A percentile compares a stretch with the other conserved stretches of the same genome.
Conservation (phyloP, 23 tunicate genomes). For the Phallusia fumigata region DNA sequence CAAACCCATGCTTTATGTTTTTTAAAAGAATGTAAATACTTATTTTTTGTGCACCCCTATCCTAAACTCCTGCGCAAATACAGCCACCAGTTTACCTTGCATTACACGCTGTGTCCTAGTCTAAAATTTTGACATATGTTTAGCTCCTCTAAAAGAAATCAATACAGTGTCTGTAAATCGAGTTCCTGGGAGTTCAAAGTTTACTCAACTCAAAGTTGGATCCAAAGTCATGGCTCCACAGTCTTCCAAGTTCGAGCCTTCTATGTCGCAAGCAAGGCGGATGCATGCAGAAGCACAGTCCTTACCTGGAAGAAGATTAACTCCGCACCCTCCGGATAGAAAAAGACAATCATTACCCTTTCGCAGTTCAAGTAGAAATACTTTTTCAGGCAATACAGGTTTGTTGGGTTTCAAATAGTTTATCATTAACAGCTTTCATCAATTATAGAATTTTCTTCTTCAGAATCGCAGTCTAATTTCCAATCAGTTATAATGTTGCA, state of each 20-base stretch:
- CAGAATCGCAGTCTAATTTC: too few relatives aligned
- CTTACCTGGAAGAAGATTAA: conserved; percentile 15
- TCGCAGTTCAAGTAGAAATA: not conserved
- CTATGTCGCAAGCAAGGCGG: conserved; percentile 4
- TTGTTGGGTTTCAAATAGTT: too few relatives aligned
- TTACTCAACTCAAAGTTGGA: not conserved
- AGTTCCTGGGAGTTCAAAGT: not conserved
- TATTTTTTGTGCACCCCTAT: too few relatives aligned
- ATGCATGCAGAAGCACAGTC: conserved; percentile 12
- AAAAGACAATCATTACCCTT: conserved; percentile 28
- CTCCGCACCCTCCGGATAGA: conserved; percentile 27
- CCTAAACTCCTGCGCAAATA: too few relatives aligned
- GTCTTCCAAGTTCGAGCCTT: conserved; percentile 19
- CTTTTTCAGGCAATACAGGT: too few relatives aligned
- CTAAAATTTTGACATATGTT: not conserved
- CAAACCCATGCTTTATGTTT: too few relatives aligned
- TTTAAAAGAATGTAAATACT: too few relatives aligned
- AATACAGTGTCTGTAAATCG: not conserved
- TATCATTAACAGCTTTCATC: too few relatives aligned
- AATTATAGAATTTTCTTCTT: too few relatives aligned
- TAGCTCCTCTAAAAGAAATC: not conserved
- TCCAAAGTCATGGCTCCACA: not conserved
- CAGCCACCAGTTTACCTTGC: too few relatives aligned
- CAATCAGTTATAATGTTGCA: too few relatives aligned
- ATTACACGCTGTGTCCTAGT: too few relatives aligned